Evolutionary conservation across 2,113 vertebrate genomes (phyloP).

Genomic region (Oxygymnocypris stewartii): DNA sequence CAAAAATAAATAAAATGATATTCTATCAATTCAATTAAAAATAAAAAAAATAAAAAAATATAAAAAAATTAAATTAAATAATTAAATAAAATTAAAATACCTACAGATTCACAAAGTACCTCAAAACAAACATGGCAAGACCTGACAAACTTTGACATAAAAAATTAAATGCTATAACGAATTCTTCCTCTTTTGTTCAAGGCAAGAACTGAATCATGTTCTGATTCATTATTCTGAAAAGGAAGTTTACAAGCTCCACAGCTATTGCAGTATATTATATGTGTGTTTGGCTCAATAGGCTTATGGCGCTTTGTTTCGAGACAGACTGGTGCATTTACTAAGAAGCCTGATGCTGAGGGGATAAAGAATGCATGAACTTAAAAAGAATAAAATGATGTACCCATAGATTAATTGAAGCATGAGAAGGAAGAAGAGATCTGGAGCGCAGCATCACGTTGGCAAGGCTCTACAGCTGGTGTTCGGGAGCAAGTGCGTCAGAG

Average conservation of each 20-base stretch:
- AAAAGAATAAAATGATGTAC: not conserved
- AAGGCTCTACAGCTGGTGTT: constrained; percentile 58
- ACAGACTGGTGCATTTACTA: not conserved
- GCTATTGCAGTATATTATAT: not conserved
- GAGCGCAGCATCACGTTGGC: constrained; percentile 56
- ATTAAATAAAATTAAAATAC: too few species aligned
- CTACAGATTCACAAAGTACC: not conserved
- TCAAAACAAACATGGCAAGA: not conserved
- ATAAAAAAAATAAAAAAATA: too few species aligned
- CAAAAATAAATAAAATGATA: not conserved
- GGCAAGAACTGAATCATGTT: not conserved
- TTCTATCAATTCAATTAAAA: too few species aligned
- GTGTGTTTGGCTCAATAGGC: not conserved
- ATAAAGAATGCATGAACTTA: not conserved
- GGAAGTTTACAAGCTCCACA: not conserved
- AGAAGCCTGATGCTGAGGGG: not conserved
- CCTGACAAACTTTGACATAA: not conserved
- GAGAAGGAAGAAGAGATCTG: not conserved
- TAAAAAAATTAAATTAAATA: too few species aligned
- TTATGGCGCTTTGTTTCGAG: not conserved
- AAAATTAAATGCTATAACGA: not conserved
- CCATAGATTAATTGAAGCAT: constrained; percentile 6
- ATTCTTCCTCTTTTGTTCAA: not conserved
- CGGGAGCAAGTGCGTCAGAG: constrained; percentile 70
- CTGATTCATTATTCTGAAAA: not conserved